These are phyloP conservation scores for Amblyjoppa proteus DNA, from an alignment of 2,888 invertebrate genomes.

Conservation along the genomic window DNA sequence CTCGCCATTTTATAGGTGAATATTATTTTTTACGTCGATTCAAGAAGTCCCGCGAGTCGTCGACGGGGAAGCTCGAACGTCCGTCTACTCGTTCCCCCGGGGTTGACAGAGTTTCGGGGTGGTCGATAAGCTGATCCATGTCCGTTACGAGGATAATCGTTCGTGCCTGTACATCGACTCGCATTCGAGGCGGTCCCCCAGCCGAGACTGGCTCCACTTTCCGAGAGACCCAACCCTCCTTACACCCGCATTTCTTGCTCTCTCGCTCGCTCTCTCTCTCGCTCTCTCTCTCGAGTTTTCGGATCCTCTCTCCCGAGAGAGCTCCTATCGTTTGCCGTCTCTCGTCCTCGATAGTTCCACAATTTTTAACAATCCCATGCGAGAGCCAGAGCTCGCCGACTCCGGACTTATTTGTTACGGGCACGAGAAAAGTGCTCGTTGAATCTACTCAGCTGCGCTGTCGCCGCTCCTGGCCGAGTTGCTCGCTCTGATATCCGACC, in stretches of 20 bases:
- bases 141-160: neutral
- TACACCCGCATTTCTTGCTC: slow-evolving; percentile 78
- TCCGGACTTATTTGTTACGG: slow-evolving; percentile 37
- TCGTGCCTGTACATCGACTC: neutral
- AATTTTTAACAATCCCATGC: slow-evolving; percentile 28
- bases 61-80: slow-evolving; percentile 1
- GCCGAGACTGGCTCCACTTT: slow-evolving; percentile 62
- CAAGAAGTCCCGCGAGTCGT: slow-evolving; percentile 31
- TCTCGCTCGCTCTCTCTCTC: slow-evolving; percentile 64
- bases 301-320: slow-evolving; percentile 36
- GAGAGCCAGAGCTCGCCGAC: slow-evolving; percentile 39
- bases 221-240: slow-evolving; percentile 79
- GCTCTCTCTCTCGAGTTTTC: neutral
- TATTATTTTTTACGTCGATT: slow-evolving; percentile 73
- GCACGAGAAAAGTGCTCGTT: slow-evolving; percentile 36
- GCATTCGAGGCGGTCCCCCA: slow-evolving; percentile 22
- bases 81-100: neutral
- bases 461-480: slow-evolving; percentile 48
- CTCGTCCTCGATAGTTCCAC: slow-evolving; percentile 21
- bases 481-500: slow-evolving; percentile 63
- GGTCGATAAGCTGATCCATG: neutral
- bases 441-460: slow-evolving; percentile 22
- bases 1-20: slow-evolving; percentile 85
- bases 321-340: slow-evolving; percentile 26
- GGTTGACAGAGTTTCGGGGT: neutral